A percentile compares a stretch with the other conserved stretches of the same genome.
Conservation (phyloP, 2,113 vertebrate species). For the Scortum barcoo region DNA sequence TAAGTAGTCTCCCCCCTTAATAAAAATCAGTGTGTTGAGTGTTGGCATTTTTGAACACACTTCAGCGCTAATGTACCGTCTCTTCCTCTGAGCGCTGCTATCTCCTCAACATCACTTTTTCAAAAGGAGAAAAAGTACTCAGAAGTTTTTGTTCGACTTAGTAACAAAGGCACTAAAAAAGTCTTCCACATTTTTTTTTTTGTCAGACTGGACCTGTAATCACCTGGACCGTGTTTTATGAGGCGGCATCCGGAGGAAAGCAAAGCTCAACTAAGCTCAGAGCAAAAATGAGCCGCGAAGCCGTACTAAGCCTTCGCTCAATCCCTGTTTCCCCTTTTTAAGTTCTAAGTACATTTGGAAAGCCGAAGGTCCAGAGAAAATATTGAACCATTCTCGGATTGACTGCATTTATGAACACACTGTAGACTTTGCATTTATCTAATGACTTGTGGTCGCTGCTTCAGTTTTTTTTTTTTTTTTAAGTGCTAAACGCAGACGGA, state of each 20-base stretch:
- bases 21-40: slow-evolving; percentile 26
- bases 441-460: slow-evolving; percentile 2
- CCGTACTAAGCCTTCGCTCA: slow-evolving; percentile 39
- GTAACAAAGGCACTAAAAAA: slow-evolving; percentile 11
- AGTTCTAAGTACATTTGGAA: slow-evolving; percentile 41
- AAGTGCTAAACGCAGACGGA: slow-evolving; percentile 2
- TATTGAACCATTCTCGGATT: slow-evolving; percentile 9
- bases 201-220: too few species aligned
- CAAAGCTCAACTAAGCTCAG: slow-evolving; percentile 41
- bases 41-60: slow-evolving; percentile 25
- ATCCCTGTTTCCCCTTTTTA: slow-evolving; percentile 46
- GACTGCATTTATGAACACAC: not conserved
- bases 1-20: slow-evolving; percentile 21
- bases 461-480: too few species aligned
- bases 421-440: not conserved
- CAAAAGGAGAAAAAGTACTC: slow-evolving; percentile 6
- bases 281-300: slow-evolving; percentile 35
- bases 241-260: slow-evolving; percentile 34
- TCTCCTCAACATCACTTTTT: slow-evolving; percentile 1
- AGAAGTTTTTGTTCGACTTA: slow-evolving; percentile 28
- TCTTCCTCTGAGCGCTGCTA: slow-evolving; percentile 16
- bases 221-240: slow-evolving; percentile 11
- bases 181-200: not conserved
- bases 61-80: not conserved
- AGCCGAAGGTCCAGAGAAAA: slow-evolving; percentile 43